A percentile compares a stretch with the other conserved stretches of the same genome.
Evolutionary conservation across 2,113 vertebrate genomes (phyloP).

Genomic region (Erythrocercus mccallii): DNA sequence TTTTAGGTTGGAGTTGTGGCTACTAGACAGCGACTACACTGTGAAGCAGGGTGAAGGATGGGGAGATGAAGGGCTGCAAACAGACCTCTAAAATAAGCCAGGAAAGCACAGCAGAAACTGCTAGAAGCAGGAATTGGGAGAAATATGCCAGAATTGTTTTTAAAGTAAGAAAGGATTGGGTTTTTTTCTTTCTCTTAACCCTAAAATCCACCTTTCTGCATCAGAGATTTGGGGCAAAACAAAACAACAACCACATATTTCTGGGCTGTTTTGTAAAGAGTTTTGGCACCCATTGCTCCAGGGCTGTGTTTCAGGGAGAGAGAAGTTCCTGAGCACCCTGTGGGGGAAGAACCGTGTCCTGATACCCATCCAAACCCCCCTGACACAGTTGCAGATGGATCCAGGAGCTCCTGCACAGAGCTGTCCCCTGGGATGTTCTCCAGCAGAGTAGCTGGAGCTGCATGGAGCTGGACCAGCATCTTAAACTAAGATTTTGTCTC

Average conservation of each 20-base stretch:
- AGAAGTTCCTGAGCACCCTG: not conserved
- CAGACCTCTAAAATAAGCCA: not conserved
- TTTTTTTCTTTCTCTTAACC: not conserved
- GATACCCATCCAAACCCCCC: fast-evolving
- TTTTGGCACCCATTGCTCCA: fast-evolving
- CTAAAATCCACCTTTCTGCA: not conserved
- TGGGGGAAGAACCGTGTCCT: not conserved
- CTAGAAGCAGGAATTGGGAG: not conserved
- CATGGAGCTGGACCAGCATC: not conserved
- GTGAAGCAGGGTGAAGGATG: not conserved
- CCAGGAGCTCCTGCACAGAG: not conserved
- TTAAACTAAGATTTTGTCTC: not conserved
- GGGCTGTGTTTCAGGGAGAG: not conserved
- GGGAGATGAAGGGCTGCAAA: not conserved
- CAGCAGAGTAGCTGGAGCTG: fast-evolving
- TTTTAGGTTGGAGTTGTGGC: not conserved
- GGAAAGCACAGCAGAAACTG: not conserved
- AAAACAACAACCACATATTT: not conserved
- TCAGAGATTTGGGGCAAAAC: fast-evolving
- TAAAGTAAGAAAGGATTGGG: not conserved
- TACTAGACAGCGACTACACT: fast-evolving
- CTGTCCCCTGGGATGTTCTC: too few relatives aligned
- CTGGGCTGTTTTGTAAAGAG: not conserved
- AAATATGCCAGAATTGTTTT: not conserved
- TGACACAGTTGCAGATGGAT: fast-evolving